phyloP scores from a whole-genome alignment of 2,888 invertebrate species.

The Microctonus aethiopoides region DNA sequence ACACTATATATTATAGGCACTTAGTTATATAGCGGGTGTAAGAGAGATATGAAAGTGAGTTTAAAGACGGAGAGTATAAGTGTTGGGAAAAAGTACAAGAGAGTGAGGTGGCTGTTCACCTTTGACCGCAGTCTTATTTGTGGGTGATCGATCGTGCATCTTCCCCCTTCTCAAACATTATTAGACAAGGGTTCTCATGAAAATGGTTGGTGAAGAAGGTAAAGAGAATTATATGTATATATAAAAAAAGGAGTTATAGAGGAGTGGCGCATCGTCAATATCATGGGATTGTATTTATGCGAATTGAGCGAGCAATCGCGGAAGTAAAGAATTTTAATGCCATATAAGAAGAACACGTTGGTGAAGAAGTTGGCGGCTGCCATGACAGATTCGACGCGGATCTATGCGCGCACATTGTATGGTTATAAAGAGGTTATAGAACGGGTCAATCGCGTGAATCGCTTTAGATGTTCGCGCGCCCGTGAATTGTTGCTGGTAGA shows the following conservation, averaged over 20 bases:
- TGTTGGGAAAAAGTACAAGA: background rate
- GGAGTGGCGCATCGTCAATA: background rate
- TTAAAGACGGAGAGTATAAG: background rate
- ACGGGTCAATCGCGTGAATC: conserved; percentile 37
- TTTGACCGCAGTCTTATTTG: conserved; percentile 40
- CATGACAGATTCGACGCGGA: conserved; percentile 41
- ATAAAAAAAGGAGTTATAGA: background rate
- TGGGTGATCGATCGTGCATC: conserved; percentile 43
- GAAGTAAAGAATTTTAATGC: conserved; percentile 42
- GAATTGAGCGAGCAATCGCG: conserved; percentile 29
- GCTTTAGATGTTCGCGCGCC: conserved; percentile 13
- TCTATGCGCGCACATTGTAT: conserved; percentile 25
- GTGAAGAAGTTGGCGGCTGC: conserved; percentile 8
- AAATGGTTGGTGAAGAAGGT: background rate
- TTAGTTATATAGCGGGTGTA: too few relatives aligned
- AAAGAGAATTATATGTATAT: too few relatives aligned
- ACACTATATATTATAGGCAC: too few relatives aligned
- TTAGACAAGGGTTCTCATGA: conserved; percentile 37
- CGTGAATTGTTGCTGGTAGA: background rate
- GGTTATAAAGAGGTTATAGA: conserved; percentile 23
- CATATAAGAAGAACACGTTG: conserved; percentile 26
- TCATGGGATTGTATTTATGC: conserved; percentile 7
- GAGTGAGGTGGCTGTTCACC: conserved; percentile 24
- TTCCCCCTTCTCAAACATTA: conserved; percentile 24
- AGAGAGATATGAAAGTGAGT: background rate